Base-by-base conservation (phyloP, 2,888 invertebrate species). In the Drosophila sordidapex region DNA sequence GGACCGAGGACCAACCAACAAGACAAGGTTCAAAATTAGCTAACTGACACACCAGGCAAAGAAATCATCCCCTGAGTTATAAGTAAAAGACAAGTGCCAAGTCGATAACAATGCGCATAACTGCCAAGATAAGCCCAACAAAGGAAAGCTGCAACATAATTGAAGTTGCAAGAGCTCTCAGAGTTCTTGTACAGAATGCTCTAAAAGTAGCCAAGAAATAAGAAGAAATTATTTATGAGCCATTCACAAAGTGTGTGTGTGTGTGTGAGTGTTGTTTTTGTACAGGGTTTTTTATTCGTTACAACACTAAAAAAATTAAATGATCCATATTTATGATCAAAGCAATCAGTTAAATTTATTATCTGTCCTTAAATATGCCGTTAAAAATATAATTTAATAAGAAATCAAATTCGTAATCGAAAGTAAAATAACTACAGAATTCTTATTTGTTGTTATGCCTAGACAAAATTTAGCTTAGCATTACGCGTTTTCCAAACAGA, bases 51-150 rank as follows among this genome's bases (percentile, higher is more conserved):
- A 36, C 53, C 40, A 69, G 18, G 18, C 57, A 70, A 62, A 66
- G 68, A 58, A 76, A 65, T 65, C 70, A 61, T 72, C 77, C 73
- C 73, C 46, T 56, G 83, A 72, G 66, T 60, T 72, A 76, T 63
- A 72, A 76, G 69, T 76, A 46, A n/a, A 27, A 56, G 64, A 56
- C 60, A 69, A 84, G 65, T 68, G 67, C 21, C 54, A 60, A 46
- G 60, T 33, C 53, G 62, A 74, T 74, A 77, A 74, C 60, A 69
- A 58, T 69, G 36, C 52, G 31, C 36, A 62, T 59, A 67, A 53
- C 70, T 57, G 57, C 31, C 6, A 15, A 35, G 51, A 77, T 70
- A 63, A 69, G 56, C 33, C 48, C 61, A 53, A 79, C 70, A 70
- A 67, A 54, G 29, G 21, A 48, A 36, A 57, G 27, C n/a, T 62